Evolutionary conservation across 2,113 vertebrate genomes (phyloP).

Genomic region (Parus major): DNA sequence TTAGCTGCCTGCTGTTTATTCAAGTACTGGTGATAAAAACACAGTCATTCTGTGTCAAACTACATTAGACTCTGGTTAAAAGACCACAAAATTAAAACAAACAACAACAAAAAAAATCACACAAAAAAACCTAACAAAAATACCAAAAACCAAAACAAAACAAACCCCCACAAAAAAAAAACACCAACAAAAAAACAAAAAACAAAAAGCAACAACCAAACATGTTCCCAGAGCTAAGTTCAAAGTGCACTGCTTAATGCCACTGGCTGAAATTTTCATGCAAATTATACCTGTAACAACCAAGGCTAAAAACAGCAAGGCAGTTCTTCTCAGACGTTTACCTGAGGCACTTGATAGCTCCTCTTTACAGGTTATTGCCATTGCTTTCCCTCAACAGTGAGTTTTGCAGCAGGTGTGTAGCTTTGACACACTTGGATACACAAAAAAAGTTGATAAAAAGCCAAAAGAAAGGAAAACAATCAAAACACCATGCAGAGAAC

Average conservation of each 20-base stretch:
- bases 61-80: neutral
- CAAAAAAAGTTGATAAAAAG: neutral
- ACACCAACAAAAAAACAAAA: neutral
- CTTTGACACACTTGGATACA: neutral
- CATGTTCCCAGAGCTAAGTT: neutral
- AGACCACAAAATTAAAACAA: neutral
- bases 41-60: neutral
- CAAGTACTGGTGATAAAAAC: neutral
- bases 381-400: neutral
- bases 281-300: neutral
- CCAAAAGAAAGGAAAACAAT: neutral
- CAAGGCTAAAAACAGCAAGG: neutral
- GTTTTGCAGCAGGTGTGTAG: neutral
- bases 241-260: neutral
- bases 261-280: neutral
- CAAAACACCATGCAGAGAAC: neutral
- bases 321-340: neutral
- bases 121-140: rapidly evolving
- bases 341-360: neutral
- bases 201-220: neutral
- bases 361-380: neutral
- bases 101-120: neutral
- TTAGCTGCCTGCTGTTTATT: conserved; percentile 1
- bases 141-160: neutral
- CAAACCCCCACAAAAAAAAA: neutral